These are phyloP conservation scores for Plotosus lineatus DNA, from an alignment of 2,113 vertebrate genomes.

Conservation along the genomic window DNA sequence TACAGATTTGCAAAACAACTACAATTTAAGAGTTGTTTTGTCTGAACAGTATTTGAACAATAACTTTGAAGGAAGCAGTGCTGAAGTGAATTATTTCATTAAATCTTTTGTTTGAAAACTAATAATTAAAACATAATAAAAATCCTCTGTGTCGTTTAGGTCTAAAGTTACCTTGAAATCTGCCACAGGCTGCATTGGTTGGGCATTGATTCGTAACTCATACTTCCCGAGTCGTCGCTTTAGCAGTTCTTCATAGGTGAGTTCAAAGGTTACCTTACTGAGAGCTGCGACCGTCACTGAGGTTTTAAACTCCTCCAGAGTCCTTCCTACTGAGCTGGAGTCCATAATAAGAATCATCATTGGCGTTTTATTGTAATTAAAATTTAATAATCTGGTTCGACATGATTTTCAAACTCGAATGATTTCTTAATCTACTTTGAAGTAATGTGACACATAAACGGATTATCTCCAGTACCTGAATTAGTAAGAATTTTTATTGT, in stretches of 20 bases:
- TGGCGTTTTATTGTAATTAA: too few species aligned
- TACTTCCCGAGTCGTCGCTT: conserved; percentile 84
- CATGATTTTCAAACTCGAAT: too few species aligned
- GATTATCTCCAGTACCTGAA: not conserved
- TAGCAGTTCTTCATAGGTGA: conserved; percentile 90
- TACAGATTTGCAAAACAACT: too few species aligned
- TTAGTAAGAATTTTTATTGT: too few species aligned
- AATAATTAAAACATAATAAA: not conserved
- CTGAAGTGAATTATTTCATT: too few species aligned
- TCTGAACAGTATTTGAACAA: not conserved
- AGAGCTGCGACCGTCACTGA: conserved; percentile 80
- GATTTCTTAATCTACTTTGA: too few species aligned
- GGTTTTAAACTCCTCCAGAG: conserved; percentile 89
- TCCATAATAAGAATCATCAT: not conserved
- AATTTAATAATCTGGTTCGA: too few species aligned
- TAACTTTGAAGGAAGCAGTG: not conserved
- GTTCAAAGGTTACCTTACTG: conserved; percentile 88
- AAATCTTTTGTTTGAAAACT: too few species aligned
- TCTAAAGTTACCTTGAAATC: conserved; percentile 78
- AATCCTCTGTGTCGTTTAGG: not conserved
- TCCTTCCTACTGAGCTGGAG: conserved; percentile 85
- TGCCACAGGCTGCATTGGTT: conserved; percentile 83
- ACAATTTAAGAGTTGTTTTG: not conserved
- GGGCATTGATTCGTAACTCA: conserved; percentile 84
- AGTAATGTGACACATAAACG: too few species aligned